phyloP scores from a whole-genome alignment of 2,113 vertebrate genomes.

The Xiphorhynchus elegans region DNA sequence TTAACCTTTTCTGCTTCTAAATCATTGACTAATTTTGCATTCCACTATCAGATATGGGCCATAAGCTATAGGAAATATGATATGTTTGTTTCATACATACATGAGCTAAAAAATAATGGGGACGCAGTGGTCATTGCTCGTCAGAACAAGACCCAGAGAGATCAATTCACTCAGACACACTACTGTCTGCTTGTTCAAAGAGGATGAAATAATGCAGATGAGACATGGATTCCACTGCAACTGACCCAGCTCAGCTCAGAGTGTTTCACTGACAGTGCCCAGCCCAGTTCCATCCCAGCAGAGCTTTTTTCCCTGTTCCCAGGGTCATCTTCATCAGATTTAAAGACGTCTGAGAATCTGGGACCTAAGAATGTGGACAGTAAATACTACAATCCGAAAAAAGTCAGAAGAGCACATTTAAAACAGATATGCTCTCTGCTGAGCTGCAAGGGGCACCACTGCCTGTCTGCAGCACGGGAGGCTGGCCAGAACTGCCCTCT shows the following conservation, averaged over 20 bases:
- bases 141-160: constrained; percentile 29
- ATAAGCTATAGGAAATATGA: background rate
- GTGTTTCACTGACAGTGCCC: background rate
- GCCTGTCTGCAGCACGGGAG: background rate
- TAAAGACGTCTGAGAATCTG: background rate
- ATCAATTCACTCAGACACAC: constrained; percentile 30
- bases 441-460: background rate
- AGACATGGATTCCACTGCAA: background rate
- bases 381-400: background rate
- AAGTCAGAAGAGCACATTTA: background rate
- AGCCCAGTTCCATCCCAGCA: background rate
- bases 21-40: constrained; percentile 71
- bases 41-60: constrained; percentile 41
- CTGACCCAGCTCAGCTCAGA: background rate
- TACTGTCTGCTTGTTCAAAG: constrained; percentile 7
- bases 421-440: background rate
- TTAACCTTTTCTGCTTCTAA: constrained; percentile 81
- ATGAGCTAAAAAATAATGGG: constrained; percentile 12
- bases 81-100: background rate
- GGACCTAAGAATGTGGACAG: background rate
- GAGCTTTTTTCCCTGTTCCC: background rate
- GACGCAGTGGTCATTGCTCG: constrained; percentile 29
- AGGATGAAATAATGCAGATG: background rate
- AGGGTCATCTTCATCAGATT: background rate
- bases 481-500: background rate